Evolutionary conservation across 2,888 invertebrate species (phyloP), one percentile per base, ranked within the genome.

Genomic region (Microdon myrmicae): DNA sequence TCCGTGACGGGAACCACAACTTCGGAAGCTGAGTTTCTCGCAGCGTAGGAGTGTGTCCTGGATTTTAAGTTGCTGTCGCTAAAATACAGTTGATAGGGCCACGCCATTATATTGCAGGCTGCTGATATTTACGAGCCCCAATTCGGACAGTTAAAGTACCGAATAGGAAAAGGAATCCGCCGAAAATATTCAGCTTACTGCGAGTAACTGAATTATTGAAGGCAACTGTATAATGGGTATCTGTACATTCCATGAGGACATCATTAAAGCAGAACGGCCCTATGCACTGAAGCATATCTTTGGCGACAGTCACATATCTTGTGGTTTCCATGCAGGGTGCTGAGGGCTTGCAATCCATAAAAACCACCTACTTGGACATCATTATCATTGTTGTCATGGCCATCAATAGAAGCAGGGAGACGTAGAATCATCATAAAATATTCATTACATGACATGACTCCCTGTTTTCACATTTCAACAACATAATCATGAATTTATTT

Each of bases 391-490:
- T 48, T 25, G 48, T 38, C 54, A 53, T 23, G 37, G 26, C 6
- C 44, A 19, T 37, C 35, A 43, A 10, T 9, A 16, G 37, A 4
- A 41, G n/a, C 26, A 32, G 28, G 23, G 25, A 10, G 17, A 17
- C 14, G 5, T 8, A 34, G 14, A 16, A 43, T 35, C 13, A 64
- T 64, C 64, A 64, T 64, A 64, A 64, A 64, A 64, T 64, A 64
- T 64, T 64, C 64, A 64, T 64, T 64, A 64, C 64, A 64, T 64
- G 64, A 64, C 64, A 64, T 64, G 64, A 64, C 64, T 64, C 64
- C 58, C 64, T 64, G 64, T 64, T 64, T 64, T 58, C 64, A 64
- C 64, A 64, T 64, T 64, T 58, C 58, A 64, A 64, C 64, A 64
- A 58, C 64, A 64, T 64, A 58, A 64, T 64, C 64, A 64, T 64